phyloP scores from a whole-genome alignment of 2,888 invertebrate genomes.

The Callosobruchus maculatus region DNA sequence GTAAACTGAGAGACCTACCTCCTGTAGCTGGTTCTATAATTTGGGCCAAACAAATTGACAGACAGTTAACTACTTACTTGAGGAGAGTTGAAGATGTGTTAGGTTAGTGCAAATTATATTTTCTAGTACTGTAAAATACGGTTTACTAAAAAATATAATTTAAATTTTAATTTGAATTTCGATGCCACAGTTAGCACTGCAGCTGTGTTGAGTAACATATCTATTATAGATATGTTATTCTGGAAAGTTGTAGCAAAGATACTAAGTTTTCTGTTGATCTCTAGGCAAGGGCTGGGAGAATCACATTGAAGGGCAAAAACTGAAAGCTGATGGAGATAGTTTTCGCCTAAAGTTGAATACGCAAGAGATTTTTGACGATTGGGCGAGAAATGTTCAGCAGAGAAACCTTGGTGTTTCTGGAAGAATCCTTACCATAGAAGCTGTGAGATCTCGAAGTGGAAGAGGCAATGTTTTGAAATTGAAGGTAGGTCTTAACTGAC shows the following conservation, averaged over 20 bases:
- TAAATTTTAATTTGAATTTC: no score
- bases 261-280: background rate
- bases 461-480: conserved; percentile 83
- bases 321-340: conserved; percentile 97
- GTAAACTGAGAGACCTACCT: conserved; percentile 89
- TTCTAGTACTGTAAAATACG: no score
- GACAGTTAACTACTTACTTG: conserved; percentile 93
- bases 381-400: conserved; percentile 92
- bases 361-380: conserved; percentile 96
- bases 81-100: conserved; percentile 97
- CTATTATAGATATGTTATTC: no score
- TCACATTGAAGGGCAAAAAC: conserved; percentile 96
- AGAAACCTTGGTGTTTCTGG: conserved; percentile 92
- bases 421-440: conserved; percentile 90
- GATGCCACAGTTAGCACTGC: no score
- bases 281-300: conserved; percentile 96
- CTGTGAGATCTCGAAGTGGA: conserved; percentile 71
- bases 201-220: no score
- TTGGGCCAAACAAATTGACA: conserved; percentile 98
- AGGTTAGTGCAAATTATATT: conserved; percentile 60
- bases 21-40: conserved; percentile 98
- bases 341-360: conserved; percentile 95
- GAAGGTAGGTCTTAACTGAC: conserved; percentile 50
- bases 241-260: no score
- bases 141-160: no score